Conservation (phyloP, 2,888 invertebrate genomes). For the Patella caerulea region DNA sequence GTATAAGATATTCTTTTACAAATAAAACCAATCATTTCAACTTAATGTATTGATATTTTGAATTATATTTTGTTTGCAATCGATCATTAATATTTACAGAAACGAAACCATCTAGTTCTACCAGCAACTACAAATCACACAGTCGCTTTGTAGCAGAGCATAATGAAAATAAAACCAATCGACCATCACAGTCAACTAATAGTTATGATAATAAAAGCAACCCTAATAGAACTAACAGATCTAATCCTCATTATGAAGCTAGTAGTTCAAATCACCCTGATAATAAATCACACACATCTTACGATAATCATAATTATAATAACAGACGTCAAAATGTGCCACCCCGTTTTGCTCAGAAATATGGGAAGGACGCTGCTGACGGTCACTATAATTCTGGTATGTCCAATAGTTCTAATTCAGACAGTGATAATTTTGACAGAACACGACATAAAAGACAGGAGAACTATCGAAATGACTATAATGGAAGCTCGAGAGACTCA, state of each 20-base stretch:
- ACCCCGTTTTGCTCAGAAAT: constrained; percentile 29
- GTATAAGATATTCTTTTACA: not conserved
- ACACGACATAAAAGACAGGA: constrained; percentile 15
- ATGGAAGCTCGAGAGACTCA: constrained; percentile 23
- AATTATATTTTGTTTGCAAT: too few species aligned
- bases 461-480: constrained; percentile 13
- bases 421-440: constrained; percentile 11
- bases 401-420: not conserved
- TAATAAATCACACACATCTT: constrained; percentile 1
- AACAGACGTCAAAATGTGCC: constrained; percentile 21
- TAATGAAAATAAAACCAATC: too few species aligned
- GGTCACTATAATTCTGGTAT: not conserved
- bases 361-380: not conserved
- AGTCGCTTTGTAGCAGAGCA: not conserved
- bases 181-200: too few species aligned
- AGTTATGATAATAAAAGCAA: constrained; percentile 15
- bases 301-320: constrained; percentile 16
- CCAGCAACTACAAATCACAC: not conserved
- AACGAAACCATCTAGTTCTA: constrained; percentile 17
- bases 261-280: constrained; percentile 13
- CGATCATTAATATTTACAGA: not conserved
- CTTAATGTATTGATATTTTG: too few species aligned
- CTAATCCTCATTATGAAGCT: constrained; percentile 13
- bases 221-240: not conserved
- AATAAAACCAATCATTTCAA: not conserved